These are phyloP conservation scores for Melitaea athalia DNA, from an alignment of 2,888 invertebrate species.

Conservation along the genomic window DNA sequence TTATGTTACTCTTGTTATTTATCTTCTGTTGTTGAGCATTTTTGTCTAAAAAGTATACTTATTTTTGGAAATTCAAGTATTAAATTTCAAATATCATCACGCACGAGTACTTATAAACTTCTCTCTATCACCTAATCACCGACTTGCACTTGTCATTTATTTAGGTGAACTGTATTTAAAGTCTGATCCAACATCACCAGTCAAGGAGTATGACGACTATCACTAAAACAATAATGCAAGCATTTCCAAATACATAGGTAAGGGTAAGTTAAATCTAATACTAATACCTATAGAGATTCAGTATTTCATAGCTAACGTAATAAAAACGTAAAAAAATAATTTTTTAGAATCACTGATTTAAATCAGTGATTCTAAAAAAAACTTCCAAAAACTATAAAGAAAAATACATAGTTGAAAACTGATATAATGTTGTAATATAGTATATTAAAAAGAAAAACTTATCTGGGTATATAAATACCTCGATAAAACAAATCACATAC, in stretches of 20 bases:
- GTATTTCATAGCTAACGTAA: not conserved
- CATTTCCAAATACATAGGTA: not conserved
- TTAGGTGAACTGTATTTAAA: slow-evolving; percentile 32
- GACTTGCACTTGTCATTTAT: slow-evolving; percentile 34
- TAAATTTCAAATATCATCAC: not conserved
- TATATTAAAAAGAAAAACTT: no score
- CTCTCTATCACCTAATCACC: slow-evolving; percentile 22
- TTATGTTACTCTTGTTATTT: not conserved
- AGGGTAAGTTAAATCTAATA: slow-evolving; percentile 15
- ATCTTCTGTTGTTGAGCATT: not conserved
- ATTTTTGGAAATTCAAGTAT: not conserved
- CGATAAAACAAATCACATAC: no score
- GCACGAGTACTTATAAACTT: slow-evolving; percentile 9
- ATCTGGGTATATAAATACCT: no score
- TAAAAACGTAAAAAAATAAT: no score
- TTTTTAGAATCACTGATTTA: no score
- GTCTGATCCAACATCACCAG: slow-evolving; percentile 15
- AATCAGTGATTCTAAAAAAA: not conserved
- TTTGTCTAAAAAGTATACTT: not conserved
- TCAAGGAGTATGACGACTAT: slow-evolving; percentile 19
- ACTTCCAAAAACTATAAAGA: no score
- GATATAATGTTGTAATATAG: no score
- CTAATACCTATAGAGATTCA: slow-evolving; percentile 1
- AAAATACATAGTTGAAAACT: no score
- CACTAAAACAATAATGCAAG: slow-evolving; percentile 5